Percentiles rank a stretch among this genome's conserved stretches.
phyloP scores from a whole-genome alignment of 2,797 vertebrate species.

The Margarornis squamiger region DNA sequence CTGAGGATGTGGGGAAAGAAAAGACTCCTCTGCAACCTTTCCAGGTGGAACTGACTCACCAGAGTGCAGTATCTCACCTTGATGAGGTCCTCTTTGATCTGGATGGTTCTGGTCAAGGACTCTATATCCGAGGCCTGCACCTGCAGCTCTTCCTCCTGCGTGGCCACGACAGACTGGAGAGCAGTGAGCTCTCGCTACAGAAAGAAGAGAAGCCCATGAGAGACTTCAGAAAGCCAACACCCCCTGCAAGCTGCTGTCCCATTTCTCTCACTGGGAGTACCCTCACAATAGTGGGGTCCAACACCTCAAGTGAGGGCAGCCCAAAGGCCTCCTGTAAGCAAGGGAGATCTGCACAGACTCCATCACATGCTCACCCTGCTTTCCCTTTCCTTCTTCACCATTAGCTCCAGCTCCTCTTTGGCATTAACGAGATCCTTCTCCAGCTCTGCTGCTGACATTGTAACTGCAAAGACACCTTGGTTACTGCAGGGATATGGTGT shows the following conservation, averaged over 20 bases:
- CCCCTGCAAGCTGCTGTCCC: background rate
- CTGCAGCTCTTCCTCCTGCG: slow-evolving; percentile 79
- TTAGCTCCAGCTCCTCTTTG: slow-evolving; percentile 85
- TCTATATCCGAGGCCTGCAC: slow-evolving; percentile 80
- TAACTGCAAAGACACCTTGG: slow-evolving; percentile 55
- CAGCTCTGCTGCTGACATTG: slow-evolving; percentile 54
- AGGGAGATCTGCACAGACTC: background rate
- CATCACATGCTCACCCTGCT: slow-evolving; percentile 77
- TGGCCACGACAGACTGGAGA: slow-evolving; percentile 79
- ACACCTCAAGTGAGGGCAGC: background rate
- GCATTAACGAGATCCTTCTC: slow-evolving; percentile 79
- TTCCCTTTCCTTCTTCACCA: slow-evolving; percentile 85
- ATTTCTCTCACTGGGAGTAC: background rate
- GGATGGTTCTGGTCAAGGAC: slow-evolving; percentile 80
- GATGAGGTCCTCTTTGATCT: slow-evolving; percentile 87
- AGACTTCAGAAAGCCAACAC: background rate
- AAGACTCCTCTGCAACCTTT: background rate
- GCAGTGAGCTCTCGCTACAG: slow-evolving; percentile 83
- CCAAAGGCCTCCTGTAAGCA: background rate
- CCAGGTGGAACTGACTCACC: background rate
- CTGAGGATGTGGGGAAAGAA: background rate
- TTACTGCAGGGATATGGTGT: accelerated
- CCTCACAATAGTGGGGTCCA: background rate
- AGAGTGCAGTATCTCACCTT: slow-evolving; percentile 74
- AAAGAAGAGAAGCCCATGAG: background rate